Conservation (phyloP, 2,888 invertebrate genomes). For the Encarsia formosa region DNA sequence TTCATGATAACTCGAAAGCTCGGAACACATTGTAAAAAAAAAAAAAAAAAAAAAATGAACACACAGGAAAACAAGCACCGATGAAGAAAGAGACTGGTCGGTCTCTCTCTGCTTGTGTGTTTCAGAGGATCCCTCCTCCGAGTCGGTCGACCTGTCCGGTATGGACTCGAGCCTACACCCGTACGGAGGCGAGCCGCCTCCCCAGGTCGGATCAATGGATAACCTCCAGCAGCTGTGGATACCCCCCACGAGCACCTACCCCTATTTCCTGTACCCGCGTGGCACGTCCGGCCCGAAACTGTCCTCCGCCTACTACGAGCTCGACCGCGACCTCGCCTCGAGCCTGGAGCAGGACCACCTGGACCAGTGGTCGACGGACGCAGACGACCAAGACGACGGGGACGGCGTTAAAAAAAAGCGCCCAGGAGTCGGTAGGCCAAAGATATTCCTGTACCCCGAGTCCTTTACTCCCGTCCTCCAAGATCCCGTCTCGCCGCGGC, state of each 20-base stretch:
- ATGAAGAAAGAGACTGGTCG: too few species aligned
- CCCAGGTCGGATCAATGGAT: too few species aligned
- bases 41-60: neutral
- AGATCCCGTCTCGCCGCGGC: constrained; percentile 12
- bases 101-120: constrained; percentile 52
- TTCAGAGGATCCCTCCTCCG: constrained; percentile 57
- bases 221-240: constrained; percentile 58
- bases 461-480: constrained; percentile 19
- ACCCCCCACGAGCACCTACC: constrained; percentile 56
- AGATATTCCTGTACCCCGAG: constrained; percentile 32
- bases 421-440: constrained; percentile 35
- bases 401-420: too few species aligned
- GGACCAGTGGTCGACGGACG: constrained; percentile 32
- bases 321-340: constrained; percentile 36
- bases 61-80: neutral
- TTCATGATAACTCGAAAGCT: too few species aligned
- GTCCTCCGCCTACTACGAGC: constrained; percentile 41
- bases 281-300: constrained; percentile 50
- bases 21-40: too few species aligned
- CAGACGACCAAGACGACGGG: constrained; percentile 29
- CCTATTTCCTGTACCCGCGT: constrained; percentile 63
- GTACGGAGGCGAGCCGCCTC: constrained; percentile 47
- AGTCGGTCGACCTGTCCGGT: constrained; percentile 56
- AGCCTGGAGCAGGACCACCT: constrained; percentile 30
- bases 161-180: constrained; percentile 59